Conservation (phyloP, 2,888 invertebrate species). For the Atherix ibis region DNA sequence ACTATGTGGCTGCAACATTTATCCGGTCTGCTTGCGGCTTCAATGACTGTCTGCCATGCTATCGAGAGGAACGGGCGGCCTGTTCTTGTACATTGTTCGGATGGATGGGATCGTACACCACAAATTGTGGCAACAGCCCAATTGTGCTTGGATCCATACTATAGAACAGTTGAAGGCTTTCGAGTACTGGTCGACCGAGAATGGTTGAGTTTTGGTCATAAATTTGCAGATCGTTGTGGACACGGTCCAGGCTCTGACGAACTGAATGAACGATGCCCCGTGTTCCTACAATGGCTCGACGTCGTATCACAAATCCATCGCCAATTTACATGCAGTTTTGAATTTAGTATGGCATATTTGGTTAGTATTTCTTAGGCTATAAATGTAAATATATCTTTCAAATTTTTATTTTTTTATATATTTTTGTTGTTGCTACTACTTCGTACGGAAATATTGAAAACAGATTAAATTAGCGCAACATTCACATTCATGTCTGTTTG, state of each 20-base stretch:
- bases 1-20: slow-evolving; percentile 87
- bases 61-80: slow-evolving; percentile 70
- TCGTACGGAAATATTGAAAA: too few relatives aligned
- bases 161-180: slow-evolving; percentile 91
- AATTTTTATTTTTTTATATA: not conserved
- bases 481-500: slow-evolving; percentile 90
- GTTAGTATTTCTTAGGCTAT: too few relatives aligned
- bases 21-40: slow-evolving; percentile 66
- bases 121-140: slow-evolving; percentile 91
- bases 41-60: slow-evolving; percentile 63
- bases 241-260: slow-evolving; percentile 69
- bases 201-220: slow-evolving; percentile 97
- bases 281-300: slow-evolving; percentile 96
- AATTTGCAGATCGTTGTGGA: slow-evolving; percentile 90
- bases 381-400: too few relatives aligned
- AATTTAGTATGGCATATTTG: slow-evolving; percentile 86
- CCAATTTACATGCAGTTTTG: slow-evolving; percentile 87
- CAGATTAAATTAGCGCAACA: slow-evolving; percentile 92
- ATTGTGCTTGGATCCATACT: slow-evolving; percentile 83
- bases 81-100: slow-evolving; percentile 93
- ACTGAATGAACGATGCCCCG: slow-evolving; percentile 89
- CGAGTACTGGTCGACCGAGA: slow-evolving; percentile 85
- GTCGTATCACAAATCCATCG: slow-evolving; percentile 80
- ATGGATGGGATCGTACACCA: slow-evolving; percentile 98
- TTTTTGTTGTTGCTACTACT: not conserved